A percentile compares a stretch with the other conserved stretches of the same genome.
These are phyloP conservation scores for Oriolus oriolus DNA, from an alignment of 2,113 vertebrate species.

Conservation along the genomic window DNA sequence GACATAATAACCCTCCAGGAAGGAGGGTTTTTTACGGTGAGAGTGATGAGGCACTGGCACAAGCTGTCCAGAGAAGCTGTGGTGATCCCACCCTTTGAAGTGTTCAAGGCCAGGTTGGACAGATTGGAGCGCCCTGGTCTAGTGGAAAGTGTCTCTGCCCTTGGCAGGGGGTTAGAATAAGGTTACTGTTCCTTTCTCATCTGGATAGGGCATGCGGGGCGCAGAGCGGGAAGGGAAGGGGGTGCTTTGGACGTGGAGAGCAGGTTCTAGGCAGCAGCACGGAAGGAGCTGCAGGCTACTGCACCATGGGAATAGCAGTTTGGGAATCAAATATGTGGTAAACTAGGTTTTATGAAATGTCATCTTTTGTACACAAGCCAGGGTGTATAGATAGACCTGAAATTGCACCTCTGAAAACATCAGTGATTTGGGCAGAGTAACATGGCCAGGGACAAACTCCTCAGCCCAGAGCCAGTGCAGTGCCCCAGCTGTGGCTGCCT, in stretches of 20 bases:
- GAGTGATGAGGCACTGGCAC: neutral
- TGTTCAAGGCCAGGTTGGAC: neutral
- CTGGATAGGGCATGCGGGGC: fast-evolving
- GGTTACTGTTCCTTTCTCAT: neutral
- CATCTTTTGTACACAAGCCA: fast-evolving
- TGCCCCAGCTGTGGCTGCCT: neutral
- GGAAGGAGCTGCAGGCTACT: neutral
- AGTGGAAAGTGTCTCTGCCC: neutral
- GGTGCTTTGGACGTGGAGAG: neutral
- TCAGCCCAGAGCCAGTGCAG: neutral
- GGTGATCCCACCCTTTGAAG: too few species aligned
- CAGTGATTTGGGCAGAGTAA: neutral
- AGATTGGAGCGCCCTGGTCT: neutral
- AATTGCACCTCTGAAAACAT: fast-evolving
- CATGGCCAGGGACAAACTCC: fast-evolving
- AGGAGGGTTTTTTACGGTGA: neutral
- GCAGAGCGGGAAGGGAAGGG: fast-evolving
- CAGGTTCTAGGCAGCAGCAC: neutral
- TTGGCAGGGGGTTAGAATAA: neutral
- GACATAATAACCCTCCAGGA: too few species aligned
- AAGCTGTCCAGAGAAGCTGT: neutral
- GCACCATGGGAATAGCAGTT: neutral
- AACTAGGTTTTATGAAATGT: neutral
- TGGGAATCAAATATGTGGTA: neutral
- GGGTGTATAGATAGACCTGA: neutral